These are phyloP conservation scores for Gymnothorax javanicus DNA, from an alignment of 2,797 vertebrate genomes.

Conservation along the genomic window DNA sequence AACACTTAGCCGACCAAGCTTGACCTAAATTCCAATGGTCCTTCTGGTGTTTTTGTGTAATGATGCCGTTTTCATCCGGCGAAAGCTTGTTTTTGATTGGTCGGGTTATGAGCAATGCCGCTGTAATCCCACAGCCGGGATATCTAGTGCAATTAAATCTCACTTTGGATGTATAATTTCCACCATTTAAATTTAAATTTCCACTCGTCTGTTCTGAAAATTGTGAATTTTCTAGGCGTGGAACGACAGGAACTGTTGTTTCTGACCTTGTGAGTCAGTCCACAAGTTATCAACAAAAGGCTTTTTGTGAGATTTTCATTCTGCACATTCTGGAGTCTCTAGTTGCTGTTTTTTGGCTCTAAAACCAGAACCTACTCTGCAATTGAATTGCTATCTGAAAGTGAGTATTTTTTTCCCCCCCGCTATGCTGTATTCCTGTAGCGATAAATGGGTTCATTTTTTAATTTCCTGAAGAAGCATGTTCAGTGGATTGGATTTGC, in stretches of 20 bases:
- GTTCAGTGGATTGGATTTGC: too few species aligned
- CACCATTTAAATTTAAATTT: neutral
- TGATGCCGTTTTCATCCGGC: neutral
- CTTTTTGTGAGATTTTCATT: neutral
- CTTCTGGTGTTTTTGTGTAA: slow-evolving; percentile 18
- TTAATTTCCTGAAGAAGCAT: neutral
- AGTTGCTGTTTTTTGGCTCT: neutral
- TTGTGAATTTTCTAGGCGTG: neutral
- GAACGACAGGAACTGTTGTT: neutral
- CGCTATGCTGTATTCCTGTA: neutral
- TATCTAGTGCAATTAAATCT: neutral
- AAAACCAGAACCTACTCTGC: neutral
- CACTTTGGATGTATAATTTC: neutral
- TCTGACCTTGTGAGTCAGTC: neutral
- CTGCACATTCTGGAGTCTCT: neutral
- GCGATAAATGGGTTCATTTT: neutral
- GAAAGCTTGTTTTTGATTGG: slow-evolving; percentile 10
- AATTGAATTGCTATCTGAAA: neutral
- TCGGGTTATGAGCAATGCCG: neutral
- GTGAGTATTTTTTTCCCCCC: neutral
- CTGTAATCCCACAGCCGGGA: neutral
- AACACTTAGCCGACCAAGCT: neutral
- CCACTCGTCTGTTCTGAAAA: neutral
- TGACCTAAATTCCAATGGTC: slow-evolving; percentile 5
- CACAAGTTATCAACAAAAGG: neutral